Evolutionary conservation across 2,888 invertebrate genomes (phyloP).

Genomic region (Tenthredo mesomela): DNA sequence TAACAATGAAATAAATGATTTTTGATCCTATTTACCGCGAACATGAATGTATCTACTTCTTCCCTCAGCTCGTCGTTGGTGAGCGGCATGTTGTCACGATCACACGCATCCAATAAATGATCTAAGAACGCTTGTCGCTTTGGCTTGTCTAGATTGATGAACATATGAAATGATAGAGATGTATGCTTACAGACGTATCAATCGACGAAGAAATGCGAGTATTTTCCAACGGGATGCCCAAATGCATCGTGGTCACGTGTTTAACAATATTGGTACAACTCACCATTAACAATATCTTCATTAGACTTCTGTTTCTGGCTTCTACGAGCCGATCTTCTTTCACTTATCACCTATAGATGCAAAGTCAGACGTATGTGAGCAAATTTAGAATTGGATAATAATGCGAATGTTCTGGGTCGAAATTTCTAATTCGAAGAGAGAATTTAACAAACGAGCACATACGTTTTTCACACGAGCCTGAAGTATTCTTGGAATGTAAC

Average conservation of each 20-base stretch:
- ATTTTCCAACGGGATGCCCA: neutral
- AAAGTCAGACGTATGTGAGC: neutral
- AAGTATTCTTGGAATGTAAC: too few species aligned
- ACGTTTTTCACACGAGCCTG: too few species aligned
- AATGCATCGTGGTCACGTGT: neutral
- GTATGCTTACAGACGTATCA: neutral
- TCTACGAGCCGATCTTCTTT: conserved; percentile 61
- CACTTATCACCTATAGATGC: conserved; percentile 62
- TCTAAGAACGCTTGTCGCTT: conserved; percentile 86
- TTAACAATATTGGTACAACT: neutral
- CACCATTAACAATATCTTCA: conserved; percentile 53
- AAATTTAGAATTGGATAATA: neutral
- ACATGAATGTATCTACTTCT: conserved; percentile 88
- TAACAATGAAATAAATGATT: neutral
- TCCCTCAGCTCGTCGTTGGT: conserved; percentile 83
- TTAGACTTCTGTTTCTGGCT: neutral
- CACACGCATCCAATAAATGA: conserved; percentile 81
- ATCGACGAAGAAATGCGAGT: neutral
- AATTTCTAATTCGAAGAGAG: too few species aligned
- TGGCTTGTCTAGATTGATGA: conserved; percentile 77
- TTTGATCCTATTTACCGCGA: conserved; percentile 80
- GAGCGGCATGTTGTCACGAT: conserved; percentile 81
- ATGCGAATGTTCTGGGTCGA: neutral
- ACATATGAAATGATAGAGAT: neutral
- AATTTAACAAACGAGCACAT: too few species aligned